Evolutionary conservation across 2,797 vertebrate species (phyloP).

Genomic region (Coracias cyanogaster): DNA sequence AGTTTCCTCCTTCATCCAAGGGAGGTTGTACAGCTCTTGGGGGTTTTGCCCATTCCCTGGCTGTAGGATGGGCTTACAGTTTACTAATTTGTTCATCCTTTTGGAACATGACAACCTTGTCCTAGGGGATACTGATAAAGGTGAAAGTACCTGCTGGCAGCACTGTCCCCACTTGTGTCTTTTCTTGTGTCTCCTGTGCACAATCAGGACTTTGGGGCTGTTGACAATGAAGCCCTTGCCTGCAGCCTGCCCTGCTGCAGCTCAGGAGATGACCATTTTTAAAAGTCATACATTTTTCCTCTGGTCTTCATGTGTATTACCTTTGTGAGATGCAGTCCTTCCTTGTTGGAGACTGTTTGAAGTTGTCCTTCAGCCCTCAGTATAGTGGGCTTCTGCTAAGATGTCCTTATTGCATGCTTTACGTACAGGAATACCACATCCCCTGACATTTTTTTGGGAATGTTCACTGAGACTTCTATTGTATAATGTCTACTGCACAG

Average conservation of each 20-base stretch:
- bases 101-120: neutral
- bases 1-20: neutral
- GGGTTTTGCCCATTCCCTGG: neutral
- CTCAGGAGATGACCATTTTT: neutral
- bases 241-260: neutral
- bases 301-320: neutral
- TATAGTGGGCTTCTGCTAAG: neutral
- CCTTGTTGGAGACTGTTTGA: neutral
- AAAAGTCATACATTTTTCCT: neutral
- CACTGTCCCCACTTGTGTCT: neutral
- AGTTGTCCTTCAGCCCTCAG: neutral
- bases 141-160: neutral
- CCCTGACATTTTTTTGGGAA: neutral
- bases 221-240: neutral
- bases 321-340: neutral
- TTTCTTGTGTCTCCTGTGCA: neutral
- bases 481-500: neutral
- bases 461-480: neutral
- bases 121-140: neutral
- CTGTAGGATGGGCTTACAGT: neutral
- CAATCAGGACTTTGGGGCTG: rapidly evolving
- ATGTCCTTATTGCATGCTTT: neutral
- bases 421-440: neutral
- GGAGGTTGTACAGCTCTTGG: neutral
- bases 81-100: neutral